Evolutionary conservation across 1,140 invertebrate species (phyloP).

Genomic region (Saccostrea cuccullata): DNA sequence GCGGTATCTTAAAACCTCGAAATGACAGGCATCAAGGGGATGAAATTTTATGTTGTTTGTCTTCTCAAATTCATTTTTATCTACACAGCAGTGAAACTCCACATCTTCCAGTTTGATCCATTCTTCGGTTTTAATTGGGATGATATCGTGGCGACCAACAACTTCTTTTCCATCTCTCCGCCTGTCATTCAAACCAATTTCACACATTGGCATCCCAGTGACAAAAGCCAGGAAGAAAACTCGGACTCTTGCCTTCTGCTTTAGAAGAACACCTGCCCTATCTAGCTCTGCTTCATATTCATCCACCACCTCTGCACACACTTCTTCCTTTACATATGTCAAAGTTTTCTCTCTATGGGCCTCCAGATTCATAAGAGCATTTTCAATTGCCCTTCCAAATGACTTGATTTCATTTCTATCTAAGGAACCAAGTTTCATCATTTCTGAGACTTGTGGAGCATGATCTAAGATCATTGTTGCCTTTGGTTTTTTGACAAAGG

Average conservation of each 20-base stretch:
- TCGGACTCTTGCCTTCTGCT: constrained; percentile 96
- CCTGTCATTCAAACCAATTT: constrained; percentile 98
- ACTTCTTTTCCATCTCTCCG: constrained; percentile 98
- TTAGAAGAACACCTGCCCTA: constrained; percentile 85
- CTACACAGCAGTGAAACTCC: constrained; percentile 96
- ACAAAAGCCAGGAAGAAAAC: constrained; percentile 97
- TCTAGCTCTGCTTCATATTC: constrained; percentile 97
- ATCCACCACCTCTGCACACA: constrained; percentile 97
- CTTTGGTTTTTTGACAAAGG: constrained; percentile 76
- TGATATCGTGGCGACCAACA: constrained; percentile 98
- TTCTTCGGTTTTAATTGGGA: constrained; percentile 99
- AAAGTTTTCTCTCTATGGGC: constrained; percentile 82
- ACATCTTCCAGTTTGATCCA: constrained; percentile 98
- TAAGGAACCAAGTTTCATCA: constrained; percentile 96
- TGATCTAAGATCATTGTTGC: constrained; percentile 92
- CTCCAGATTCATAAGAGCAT: constrained; percentile 82
- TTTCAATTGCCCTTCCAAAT: constrained; percentile 93
- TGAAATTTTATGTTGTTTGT: constrained; percentile 96
- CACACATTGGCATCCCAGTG: constrained; percentile 89
- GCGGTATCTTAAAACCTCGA: constrained; percentile 93
- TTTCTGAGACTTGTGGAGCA: constrained; percentile 94
- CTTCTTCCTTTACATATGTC: constrained; percentile 98
- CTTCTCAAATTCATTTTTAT: constrained; percentile 93
- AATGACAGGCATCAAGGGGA: constrained; percentile 98
- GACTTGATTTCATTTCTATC: constrained; percentile 93